A percentile compares a stretch with the other conserved stretches of the same genome.
Evolutionary conservation across 2,113 vertebrate genomes (phyloP).

Genomic region (Nycticryphes semicollaris): DNA sequence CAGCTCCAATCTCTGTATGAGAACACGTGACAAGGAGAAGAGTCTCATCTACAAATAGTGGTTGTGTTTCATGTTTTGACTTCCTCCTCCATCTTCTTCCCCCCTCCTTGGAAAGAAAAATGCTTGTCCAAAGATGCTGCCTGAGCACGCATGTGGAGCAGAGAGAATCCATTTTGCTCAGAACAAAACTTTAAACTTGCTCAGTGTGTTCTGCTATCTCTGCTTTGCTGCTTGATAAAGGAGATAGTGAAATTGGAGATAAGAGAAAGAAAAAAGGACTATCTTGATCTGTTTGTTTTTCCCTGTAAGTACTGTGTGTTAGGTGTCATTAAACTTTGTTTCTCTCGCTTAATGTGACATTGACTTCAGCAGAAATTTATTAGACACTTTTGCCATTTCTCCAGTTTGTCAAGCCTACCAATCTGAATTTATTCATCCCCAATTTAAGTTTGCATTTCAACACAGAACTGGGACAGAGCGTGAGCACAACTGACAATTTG

Average conservation of each 20-base stretch:
- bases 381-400: neutral
- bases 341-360: neutral
- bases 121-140: neutral
- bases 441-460: neutral
- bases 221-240: constrained; percentile 1
- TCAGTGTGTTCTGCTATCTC: neutral
- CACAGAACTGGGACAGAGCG: neutral
- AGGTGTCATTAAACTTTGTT: neutral
- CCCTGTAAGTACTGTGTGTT: neutral
- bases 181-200: neutral
- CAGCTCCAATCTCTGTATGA: neutral
- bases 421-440: neutral
- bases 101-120: neutral
- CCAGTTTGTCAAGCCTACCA: neutral
- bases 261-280: neutral
- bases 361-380: neutral
- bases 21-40: neutral
- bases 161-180: neutral
- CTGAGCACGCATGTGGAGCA: neutral
- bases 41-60: neutral
- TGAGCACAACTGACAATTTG: neutral
- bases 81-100: neutral
- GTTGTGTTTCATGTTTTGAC: neutral
- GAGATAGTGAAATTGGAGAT: constrained; percentile 25
- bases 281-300: neutral